Evolutionary conservation across 2,797 vertebrate genomes (phyloP).

Genomic region (Helarctos malayanus): DNA sequence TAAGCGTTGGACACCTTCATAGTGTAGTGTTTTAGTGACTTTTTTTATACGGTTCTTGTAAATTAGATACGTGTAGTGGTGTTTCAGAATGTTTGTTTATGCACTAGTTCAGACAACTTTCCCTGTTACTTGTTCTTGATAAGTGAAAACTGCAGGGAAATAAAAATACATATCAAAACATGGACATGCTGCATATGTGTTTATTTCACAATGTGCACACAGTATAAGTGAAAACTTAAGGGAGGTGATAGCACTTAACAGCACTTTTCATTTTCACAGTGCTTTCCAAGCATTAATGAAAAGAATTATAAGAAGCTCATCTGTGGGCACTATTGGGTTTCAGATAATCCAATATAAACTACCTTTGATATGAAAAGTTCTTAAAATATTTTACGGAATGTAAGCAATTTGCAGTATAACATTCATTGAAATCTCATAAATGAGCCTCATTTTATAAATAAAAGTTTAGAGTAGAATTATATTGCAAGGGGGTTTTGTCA

Average conservation of each 20-base stretch:
- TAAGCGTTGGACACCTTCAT: constrained; percentile 92
- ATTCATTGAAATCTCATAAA: constrained; percentile 83
- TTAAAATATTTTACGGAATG: constrained; percentile 84
- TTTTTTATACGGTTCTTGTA: constrained; percentile 95
- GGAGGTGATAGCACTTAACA: constrained; percentile 78
- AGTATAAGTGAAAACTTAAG: neutral
- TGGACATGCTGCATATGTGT: constrained; percentile 89
- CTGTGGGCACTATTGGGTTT: constrained; percentile 81
- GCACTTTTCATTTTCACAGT: constrained; percentile 82
- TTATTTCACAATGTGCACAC: constrained; percentile 88
- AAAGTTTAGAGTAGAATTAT: constrained; percentile 85
- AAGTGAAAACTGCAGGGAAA: constrained; percentile 96
- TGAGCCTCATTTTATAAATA: constrained; percentile 84
- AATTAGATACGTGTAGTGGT: constrained; percentile 93
- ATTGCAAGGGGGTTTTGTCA: constrained; percentile 82
- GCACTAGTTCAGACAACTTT: constrained; percentile 95
- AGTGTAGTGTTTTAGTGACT: constrained; percentile 93
- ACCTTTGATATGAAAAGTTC: constrained; percentile 85
- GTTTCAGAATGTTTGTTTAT: constrained; percentile 94
- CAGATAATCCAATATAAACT: constrained; percentile 84
- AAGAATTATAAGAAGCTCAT: constrained; percentile 78
- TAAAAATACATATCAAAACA: constrained; percentile 94
- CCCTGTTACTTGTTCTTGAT: constrained; percentile 96
- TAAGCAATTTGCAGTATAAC: constrained; percentile 70
- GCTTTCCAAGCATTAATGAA: constrained; percentile 81